Evolutionary conservation across 1,140 invertebrate species (phyloP).

Genomic region (Liolophura sinensis): DNA sequence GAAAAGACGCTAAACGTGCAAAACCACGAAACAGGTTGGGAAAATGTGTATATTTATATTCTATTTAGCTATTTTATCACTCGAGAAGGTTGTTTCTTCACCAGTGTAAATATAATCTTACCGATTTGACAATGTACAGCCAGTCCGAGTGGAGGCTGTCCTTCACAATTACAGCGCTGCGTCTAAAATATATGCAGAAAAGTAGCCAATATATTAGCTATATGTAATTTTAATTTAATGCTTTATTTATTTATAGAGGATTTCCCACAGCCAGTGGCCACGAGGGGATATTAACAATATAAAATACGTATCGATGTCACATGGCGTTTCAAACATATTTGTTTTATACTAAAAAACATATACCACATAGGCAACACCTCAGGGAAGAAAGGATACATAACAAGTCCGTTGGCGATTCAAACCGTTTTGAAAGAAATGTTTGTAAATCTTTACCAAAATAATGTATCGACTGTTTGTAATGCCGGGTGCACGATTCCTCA

Average conservation of each 20-base stretch:
- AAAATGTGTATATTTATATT: no score
- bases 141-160: constrained; percentile 51
- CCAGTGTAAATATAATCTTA: constrained; percentile 33
- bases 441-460: no score
- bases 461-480: no score
- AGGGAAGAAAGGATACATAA: constrained; percentile 1
- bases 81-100: no score
- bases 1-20: no score
- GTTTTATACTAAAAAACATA: no score
- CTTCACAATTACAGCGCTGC: constrained; percentile 49
- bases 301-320: background rate
- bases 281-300: background rate
- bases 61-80: no score
- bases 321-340: background rate
- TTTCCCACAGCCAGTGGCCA: background rate
- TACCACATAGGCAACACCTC: background rate
- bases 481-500: no score
- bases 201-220: background rate
- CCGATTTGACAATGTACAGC: constrained; percentile 54
- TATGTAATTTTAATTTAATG: background rate
- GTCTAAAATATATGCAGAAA: constrained; percentile 12
- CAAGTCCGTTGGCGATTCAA: background rate
- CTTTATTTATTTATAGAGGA: no score
- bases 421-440: background rate
- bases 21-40: no score